A percentile compares a stretch with the other conserved stretches of the same genome.
Evolutionary conservation across 1,140 invertebrate genomes (phyloP).

Genomic region (Schmidtea mediterranea): DNA sequence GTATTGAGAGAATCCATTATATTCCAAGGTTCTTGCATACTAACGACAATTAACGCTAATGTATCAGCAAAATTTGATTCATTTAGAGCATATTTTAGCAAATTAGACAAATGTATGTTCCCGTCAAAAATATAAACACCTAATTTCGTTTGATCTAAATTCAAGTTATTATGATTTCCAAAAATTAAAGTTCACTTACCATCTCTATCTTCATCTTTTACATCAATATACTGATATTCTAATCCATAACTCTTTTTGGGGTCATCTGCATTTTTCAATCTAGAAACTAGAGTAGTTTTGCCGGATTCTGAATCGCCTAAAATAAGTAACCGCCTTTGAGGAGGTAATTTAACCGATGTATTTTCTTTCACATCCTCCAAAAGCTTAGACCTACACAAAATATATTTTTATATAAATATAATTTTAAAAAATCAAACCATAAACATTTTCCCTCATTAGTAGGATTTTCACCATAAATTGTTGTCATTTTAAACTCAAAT

Average conservation of each 20-base stretch:
- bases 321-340: too few relatives aligned
- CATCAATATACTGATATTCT: conserved; percentile 91
- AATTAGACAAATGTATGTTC: conserved; percentile 59
- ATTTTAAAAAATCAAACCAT: too few relatives aligned
- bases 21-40: conserved; percentile 83
- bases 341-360: too few relatives aligned
- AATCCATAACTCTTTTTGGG: conserved; percentile 84
- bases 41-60: conserved; percentile 65
- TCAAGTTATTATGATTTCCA: too few relatives aligned
- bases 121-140: conserved; percentile 88
- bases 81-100: conserved; percentile 68
- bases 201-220: conserved; percentile 91
- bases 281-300: conserved; percentile 78
- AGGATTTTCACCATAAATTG: too few relatives aligned
- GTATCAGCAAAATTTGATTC: conserved; percentile 66
- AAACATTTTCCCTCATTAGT: too few relatives aligned
- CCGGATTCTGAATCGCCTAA: conserved; percentile 53
- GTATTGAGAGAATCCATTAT: conserved; percentile 67
- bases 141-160: conserved; percentile 57
- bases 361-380: too few relatives aligned
- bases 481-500: too few relatives aligned
- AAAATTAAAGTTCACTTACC: conserved; percentile 32
- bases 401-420: too few relatives aligned
- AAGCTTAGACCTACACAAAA: too few relatives aligned
- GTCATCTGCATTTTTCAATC: conserved; percentile 44